Base-by-base conservation (phyloP, 2,888 invertebrate genomes). In the Glaucopsyche alexis region DNA sequence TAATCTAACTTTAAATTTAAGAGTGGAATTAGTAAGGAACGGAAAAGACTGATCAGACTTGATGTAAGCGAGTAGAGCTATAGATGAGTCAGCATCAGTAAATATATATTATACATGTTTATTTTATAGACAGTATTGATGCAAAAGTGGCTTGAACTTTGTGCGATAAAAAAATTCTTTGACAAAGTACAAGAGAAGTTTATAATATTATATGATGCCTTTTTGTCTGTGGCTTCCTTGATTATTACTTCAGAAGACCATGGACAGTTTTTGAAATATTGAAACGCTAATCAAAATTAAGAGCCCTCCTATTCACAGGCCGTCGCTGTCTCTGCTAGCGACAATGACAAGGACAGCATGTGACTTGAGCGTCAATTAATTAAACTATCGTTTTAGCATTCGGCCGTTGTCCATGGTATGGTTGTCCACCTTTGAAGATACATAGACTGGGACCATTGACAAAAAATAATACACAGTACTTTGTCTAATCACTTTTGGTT, bases 1-100 rank as follows among this genome's bases (percentile, higher is more conserved):
- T 16, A 67, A 67, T 42, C 67, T 45, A 67, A 45, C n/a, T 42
- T 69, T 47, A 47, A 49, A 29, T 69, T 47, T 67, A 67, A 45
- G n/a, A 67, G 42, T 67, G 67, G 67, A 29, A 47, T 69, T 49
- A 69, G 69, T 19, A 69, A 49, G 69, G 49, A 69, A 69, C 69
- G 47, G 19, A 69, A 29, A 69, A 69, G 69, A 69, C 69, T 69
- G 69, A 69, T 49, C 47, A 69, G 47, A 69, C 69, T 69, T 69
- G 69, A 49, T 69, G 29, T 69, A 49, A 69, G 69, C 69, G 14
- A 69, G 69, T 69, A 69, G 69, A 69, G 45, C 69, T 67, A 67
- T 67, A 49, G 69, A 69, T 29, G 47, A 66, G 66, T 40, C 66
- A n/a, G n/a, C 65, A 66, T 42, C 60, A 60, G 60, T 29, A 38